Evolutionary conservation across 2,113 vertebrate genomes (phyloP).

Genomic region (Caracal caracal): DNA sequence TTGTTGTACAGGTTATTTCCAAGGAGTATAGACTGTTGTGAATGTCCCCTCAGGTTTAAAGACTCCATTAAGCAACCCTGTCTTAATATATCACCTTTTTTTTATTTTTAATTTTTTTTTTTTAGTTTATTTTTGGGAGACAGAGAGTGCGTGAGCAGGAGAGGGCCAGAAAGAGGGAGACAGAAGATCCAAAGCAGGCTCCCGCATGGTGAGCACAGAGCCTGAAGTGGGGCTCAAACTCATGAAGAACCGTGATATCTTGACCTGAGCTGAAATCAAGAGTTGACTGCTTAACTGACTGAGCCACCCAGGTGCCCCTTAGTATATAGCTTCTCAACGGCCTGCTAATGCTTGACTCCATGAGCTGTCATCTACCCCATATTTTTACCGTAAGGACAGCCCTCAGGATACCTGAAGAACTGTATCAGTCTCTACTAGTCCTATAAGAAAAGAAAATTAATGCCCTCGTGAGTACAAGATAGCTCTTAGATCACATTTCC

Average conservation of each 20-base stretch:
- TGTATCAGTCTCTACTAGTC: not conserved
- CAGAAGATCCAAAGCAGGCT: too few relatives aligned
- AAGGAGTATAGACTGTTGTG: not conserved
- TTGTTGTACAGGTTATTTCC: not conserved
- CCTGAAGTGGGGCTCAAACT: too few relatives aligned
- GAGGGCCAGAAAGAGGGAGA: too few relatives aligned
- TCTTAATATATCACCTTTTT: too few relatives aligned
- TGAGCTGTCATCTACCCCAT: not conserved
- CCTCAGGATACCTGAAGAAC: not conserved
- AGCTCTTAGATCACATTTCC: not conserved
- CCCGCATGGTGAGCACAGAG: too few relatives aligned
- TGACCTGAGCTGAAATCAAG: too few relatives aligned
- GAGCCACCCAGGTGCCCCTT: not conserved
- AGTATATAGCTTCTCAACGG: not conserved
- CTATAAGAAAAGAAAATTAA: not conserved
- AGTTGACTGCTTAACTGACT: too few relatives aligned
- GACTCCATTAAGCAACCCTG: not conserved
- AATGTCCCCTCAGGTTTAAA: not conserved
- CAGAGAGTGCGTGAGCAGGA: too few relatives aligned
- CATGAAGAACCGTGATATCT: too few relatives aligned
- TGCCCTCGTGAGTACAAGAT: not conserved
- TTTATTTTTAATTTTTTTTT: too few relatives aligned
- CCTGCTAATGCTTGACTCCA: not conserved
- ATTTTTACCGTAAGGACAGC: conserved; percentile 10
- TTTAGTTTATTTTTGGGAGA: too few relatives aligned